Percentiles rank a stretch among this genome's conserved stretches.
These are phyloP conservation scores for Nomada lathburiana DNA, from an alignment of 2,888 invertebrate species.

Conservation along the genomic window DNA sequence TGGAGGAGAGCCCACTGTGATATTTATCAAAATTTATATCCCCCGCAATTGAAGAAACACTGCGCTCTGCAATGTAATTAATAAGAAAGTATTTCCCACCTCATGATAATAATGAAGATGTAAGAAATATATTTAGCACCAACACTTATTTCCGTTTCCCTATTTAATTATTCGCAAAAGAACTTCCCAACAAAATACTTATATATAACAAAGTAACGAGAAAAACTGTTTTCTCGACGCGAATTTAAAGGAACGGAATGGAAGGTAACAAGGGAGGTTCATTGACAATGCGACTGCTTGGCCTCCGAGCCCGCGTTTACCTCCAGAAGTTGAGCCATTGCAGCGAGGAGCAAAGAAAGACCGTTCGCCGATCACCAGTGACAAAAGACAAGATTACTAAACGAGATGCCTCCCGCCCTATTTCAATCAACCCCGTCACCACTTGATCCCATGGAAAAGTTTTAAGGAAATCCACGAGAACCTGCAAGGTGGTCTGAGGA, in stretches of 20 bases:
- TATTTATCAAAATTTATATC: slow-evolving; percentile 62
- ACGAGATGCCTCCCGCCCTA: slow-evolving; percentile 72
- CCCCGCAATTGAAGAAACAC: slow-evolving; percentile 35
- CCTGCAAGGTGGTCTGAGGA: neutral
- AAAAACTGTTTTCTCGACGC: slow-evolving; percentile 27
- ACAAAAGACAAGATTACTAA: slow-evolving; percentile 70
- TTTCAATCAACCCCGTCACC: slow-evolving; percentile 70
- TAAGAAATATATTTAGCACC: too few species aligned
- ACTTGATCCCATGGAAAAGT: slow-evolving; percentile 54
- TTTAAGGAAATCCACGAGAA: slow-evolving; percentile 46
- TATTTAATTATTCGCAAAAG: too few species aligned
- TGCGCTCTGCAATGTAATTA: neutral
- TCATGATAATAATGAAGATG: too few species aligned
- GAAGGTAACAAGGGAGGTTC: slow-evolving; percentile 39
- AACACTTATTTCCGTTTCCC: too few species aligned
- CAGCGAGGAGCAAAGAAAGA: slow-evolving; percentile 21
- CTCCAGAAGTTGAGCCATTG: slow-evolving; percentile 51
- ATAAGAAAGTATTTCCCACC: neutral
- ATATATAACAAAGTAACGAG: neutral
- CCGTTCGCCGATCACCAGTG: slow-evolving; percentile 47
- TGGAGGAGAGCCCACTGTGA: slow-evolving; percentile 21
- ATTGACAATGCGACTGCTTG: slow-evolving; percentile 46
- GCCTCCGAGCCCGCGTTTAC: slow-evolving; percentile 38
- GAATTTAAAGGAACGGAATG: slow-evolving; percentile 42
- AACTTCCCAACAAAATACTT: too few species aligned